Conservation (phyloP, 2,113 vertebrate species). For the Xenus cinereus region DNA sequence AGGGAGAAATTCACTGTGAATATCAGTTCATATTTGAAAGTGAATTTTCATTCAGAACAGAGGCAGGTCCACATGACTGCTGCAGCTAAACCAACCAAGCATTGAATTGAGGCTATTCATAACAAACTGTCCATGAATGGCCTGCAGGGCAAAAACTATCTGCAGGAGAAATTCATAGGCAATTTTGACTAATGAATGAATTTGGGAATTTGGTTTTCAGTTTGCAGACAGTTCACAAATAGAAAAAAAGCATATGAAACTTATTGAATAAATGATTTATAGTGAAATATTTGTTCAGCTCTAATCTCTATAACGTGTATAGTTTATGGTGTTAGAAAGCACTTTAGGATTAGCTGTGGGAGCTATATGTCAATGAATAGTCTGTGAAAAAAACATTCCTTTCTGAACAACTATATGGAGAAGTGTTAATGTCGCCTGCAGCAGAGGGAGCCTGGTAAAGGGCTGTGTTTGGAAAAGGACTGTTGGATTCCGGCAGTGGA, state of each 20-base stretch:
- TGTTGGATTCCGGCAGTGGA: background rate
- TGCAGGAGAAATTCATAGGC: constrained; percentile 33
- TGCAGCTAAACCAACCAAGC: constrained; percentile 57
- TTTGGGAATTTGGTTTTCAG: constrained; percentile 33
- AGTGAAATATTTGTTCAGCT: constrained; percentile 24
- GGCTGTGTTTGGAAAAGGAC: background rate
- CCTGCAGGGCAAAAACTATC: constrained; percentile 55
- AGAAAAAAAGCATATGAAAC: background rate
- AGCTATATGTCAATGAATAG: constrained; percentile 12
- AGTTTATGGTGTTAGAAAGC: constrained; percentile 11
- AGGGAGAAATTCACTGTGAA: background rate
- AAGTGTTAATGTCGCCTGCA: background rate
- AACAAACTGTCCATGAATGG: constrained; percentile 58
- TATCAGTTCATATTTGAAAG: constrained; percentile 25
- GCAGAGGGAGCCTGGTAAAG: background rate
- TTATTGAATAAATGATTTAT: constrained; percentile 38
- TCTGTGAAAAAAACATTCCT: background rate
- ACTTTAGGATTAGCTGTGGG: constrained; percentile 44
- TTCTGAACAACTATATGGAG: background rate
- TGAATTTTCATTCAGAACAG: constrained; percentile 45
- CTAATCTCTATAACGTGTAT: background rate
- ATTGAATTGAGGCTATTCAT: constrained; percentile 62
- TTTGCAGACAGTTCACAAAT: constrained; percentile 31
- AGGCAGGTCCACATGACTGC: background rate
- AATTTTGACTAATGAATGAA: constrained; percentile 62